phyloP scores from a whole-genome alignment of 2,888 invertebrate genomes.

The Amblyjoppa fuscipennis region DNA sequence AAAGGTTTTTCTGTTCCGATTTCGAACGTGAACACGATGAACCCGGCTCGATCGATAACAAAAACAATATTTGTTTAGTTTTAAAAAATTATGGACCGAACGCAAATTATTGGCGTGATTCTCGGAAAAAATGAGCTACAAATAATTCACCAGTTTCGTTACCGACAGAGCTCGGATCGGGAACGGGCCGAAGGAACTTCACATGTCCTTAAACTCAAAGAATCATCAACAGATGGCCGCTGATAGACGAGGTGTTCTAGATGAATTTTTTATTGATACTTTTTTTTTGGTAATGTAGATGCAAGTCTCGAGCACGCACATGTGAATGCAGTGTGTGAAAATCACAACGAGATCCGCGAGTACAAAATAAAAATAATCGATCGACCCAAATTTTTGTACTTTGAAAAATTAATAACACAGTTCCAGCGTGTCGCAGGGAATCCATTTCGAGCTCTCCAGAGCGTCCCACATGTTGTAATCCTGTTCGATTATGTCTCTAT shows the following conservation, averaged over 20 bases:
- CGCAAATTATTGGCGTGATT: too few relatives aligned
- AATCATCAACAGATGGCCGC: background rate
- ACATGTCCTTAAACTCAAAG: background rate
- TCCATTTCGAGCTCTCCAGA: slow-evolving; percentile 93
- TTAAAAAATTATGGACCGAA: too few relatives aligned
- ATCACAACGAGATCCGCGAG: background rate
- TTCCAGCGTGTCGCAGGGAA: slow-evolving; percentile 92
- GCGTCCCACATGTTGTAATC: slow-evolving; percentile 93
- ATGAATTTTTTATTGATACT: slow-evolving; percentile 1
- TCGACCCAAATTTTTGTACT: background rate
- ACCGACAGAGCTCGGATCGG: background rate
- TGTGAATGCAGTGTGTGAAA: background rate
- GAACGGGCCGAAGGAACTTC: background rate
- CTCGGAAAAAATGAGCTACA: too few relatives aligned
- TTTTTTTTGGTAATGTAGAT: background rate
- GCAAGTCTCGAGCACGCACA: background rate
- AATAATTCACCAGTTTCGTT: too few relatives aligned
- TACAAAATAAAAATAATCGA: slow-evolving; percentile 5
- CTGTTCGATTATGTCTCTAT: slow-evolving; percentile 91
- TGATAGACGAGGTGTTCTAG: background rate
- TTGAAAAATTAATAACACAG: slow-evolving; percentile 85
- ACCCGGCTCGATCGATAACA: too few relatives aligned
- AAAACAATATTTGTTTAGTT: too few relatives aligned
- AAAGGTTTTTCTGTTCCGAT: too few relatives aligned
- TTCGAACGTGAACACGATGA: too few relatives aligned